Evolutionary conservation across 2,113 vertebrate genomes (phyloP).

Genomic region (Nannospalax galili): DNA sequence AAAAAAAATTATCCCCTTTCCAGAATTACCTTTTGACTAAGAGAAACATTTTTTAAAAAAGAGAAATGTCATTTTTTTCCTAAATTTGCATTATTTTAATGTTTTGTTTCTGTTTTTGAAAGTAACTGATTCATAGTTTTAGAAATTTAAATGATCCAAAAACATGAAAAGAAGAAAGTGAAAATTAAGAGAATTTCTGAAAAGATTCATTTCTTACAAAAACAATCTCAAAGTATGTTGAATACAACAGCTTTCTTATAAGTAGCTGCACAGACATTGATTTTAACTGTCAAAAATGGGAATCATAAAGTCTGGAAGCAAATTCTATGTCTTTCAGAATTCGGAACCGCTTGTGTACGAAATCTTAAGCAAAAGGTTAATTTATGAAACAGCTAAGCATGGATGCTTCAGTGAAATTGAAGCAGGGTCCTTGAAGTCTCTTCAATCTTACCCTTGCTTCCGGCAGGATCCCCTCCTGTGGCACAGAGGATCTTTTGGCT

Average conservation of each 20-base stretch:
- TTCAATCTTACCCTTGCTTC: neutral
- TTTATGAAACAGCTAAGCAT: neutral
- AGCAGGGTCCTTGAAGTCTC: neutral
- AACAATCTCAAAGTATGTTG: constrained; percentile 1
- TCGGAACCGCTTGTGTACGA: neutral
- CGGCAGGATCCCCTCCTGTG: neutral
- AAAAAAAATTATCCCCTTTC: neutral
- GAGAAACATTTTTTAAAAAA: constrained; percentile 18
- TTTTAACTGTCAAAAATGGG: neutral
- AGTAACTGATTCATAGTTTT: neutral
- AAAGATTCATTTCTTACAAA: constrained; percentile 34
- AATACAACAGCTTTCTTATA: neutral
- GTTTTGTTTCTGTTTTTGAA: neutral
- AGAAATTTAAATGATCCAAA: neutral
- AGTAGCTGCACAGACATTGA: neutral
- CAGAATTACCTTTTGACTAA: neutral
- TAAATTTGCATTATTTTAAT: neutral
- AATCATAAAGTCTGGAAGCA: neutral
- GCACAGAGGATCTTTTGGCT: neutral
- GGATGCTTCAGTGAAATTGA: neutral
- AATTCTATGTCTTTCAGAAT: neutral
- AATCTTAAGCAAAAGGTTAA: neutral
- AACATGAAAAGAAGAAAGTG: neutral
- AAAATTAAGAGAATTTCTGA: constrained; percentile 27
- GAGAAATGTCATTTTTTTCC: neutral